Evolutionary conservation across 2,113 vertebrate species (phyloP).

Genomic region (Rhinoderma darwinii): DNA sequence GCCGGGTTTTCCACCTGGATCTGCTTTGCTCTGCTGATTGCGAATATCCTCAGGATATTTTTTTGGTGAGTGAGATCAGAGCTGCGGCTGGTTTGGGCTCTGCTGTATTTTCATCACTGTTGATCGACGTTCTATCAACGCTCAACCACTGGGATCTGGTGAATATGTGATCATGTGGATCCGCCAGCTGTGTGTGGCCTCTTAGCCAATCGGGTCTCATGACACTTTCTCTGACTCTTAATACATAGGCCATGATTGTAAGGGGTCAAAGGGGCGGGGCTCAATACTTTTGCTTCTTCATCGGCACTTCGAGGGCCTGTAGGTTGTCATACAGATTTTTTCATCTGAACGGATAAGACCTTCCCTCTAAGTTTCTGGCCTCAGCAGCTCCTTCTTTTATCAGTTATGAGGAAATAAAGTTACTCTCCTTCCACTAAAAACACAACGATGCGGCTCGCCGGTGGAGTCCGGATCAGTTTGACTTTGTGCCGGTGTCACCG

Average conservation of each 20-base stretch:
- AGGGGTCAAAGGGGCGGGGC: not conserved
- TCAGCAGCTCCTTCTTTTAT: no score
- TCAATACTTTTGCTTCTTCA: not conserved
- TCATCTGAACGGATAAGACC: no score
- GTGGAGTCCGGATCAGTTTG: not conserved
- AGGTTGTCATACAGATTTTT: no score
- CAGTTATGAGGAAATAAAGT: no score
- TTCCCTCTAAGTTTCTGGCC: no score
- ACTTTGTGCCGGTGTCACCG: not conserved
- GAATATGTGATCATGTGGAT: not conserved
- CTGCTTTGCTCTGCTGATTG: slow-evolving; percentile 79
- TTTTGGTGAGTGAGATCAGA: slow-evolving; percentile 75
- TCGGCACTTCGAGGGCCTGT: not conserved
- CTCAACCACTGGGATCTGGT: no score
- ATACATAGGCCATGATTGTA: not conserved
- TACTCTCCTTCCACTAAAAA: no score
- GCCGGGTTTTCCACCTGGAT: slow-evolving; percentile 83
- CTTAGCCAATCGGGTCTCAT: not conserved
- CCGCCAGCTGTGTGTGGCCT: not conserved
- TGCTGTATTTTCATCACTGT: not conserved
- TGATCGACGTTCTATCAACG: not conserved
- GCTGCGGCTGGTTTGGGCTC: not conserved
- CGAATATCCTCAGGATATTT: slow-evolving; percentile 82
- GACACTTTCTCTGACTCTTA: not conserved
- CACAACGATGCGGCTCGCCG: not conserved